These are phyloP conservation scores for Centropus unirufus DNA, from an alignment of 2,113 vertebrate species.

Conservation along the genomic window DNA sequence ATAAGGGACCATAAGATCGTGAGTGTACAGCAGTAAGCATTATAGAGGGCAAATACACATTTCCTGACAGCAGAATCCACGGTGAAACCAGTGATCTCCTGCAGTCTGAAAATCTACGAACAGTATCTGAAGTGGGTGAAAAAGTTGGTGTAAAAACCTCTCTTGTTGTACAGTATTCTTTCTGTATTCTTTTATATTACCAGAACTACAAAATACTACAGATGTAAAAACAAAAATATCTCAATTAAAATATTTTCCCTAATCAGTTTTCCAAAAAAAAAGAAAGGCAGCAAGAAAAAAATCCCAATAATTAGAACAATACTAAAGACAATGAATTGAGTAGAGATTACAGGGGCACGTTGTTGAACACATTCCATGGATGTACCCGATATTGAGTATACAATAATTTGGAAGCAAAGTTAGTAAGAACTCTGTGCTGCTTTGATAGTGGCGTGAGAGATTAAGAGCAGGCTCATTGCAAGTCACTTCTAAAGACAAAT, in stretches of 20 bases:
- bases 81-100: not conserved
- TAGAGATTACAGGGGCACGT: not conserved
- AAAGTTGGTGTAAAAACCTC: not conserved
- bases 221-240: not conserved
- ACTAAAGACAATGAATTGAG: not conserved
- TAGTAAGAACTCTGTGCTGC: not conserved
- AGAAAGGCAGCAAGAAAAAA: not conserved
- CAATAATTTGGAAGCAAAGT: not conserved
- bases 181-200: not conserved
- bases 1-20: not conserved
- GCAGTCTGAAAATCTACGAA: not conserved
- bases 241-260: not conserved
- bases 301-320: not conserved
- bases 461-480: not conserved
- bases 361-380: not conserved
- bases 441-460: not conserved
- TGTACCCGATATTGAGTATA: not conserved
- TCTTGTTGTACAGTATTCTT: not conserved
- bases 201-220: not conserved
- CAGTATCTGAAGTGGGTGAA: not conserved
- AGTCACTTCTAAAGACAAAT: slow-evolving; percentile 3
- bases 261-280: not conserved
- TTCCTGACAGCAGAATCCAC: not conserved
- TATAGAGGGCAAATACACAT: not conserved
- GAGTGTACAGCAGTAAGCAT: not conserved